Conservation (phyloP, 2,113 vertebrate species). For the Anolis sagrei region DNA sequence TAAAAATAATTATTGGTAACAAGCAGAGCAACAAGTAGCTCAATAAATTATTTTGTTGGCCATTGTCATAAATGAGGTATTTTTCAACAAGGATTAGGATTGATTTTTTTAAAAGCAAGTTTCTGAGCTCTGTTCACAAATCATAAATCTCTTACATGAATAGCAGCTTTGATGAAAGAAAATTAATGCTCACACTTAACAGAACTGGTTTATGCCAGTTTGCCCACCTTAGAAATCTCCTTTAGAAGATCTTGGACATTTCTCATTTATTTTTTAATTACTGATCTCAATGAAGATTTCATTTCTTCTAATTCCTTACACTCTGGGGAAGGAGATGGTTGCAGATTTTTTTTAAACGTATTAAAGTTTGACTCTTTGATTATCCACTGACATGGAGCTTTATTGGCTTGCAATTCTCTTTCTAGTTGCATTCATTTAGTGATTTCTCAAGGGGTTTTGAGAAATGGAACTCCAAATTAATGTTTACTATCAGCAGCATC, state of each 20-base stretch:
- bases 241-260: not conserved
- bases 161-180: not conserved
- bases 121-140: not conserved
- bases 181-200: not conserved
- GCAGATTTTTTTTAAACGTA: not conserved
- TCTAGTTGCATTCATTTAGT: constrained; percentile 24
- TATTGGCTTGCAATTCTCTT: not conserved
- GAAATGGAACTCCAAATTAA: not conserved
- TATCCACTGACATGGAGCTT: not conserved
- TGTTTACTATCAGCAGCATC: constrained; percentile 9
- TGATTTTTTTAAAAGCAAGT: too few species aligned
- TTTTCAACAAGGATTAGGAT: too few species aligned
- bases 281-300: not conserved
- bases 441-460: not conserved
- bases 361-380: not conserved
- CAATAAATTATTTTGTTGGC: too few species aligned
- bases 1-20: too few species aligned
- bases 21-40: too few species aligned
- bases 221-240: not conserved
- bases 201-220: not conserved
- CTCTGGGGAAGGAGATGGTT: not conserved
- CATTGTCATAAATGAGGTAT: too few species aligned
- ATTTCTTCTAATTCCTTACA: not conserved
- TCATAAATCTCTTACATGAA: not conserved
- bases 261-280: not conserved